These are phyloP conservation scores for Rhinichthys klamathensis DNA, from an alignment of 2,113 vertebrate species.

Conservation along the genomic window DNA sequence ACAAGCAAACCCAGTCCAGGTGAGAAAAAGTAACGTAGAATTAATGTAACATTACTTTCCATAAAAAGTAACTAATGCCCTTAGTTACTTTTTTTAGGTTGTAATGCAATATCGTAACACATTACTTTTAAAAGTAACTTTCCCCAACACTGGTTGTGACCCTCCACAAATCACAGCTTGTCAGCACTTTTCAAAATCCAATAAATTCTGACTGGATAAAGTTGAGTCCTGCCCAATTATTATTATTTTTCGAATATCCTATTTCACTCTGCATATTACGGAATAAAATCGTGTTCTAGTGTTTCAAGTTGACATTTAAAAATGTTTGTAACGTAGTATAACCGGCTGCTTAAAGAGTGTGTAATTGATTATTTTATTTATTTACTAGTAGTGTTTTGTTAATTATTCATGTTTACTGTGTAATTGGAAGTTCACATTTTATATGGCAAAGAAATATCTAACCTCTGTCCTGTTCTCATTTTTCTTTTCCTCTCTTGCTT, in stretches of 20 bases:
- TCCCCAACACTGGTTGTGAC: too few species aligned
- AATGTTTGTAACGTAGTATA: neutral
- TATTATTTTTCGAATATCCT: neutral
- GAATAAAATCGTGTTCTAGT: neutral
- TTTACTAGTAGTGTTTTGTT: neutral
- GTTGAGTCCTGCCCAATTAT: neutral
- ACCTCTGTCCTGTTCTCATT: neutral
- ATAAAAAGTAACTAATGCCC: too few species aligned
- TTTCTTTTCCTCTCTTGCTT: neutral
- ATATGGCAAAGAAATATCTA: neutral
- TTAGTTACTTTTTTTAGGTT: too few species aligned
- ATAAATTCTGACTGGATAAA: neutral
- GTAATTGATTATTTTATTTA: conserved; percentile 21
- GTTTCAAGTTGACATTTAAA: neutral
- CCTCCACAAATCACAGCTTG: neutral
- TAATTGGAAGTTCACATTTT: neutral
- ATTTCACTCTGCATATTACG: neutral
- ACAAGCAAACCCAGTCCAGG: too few species aligned
- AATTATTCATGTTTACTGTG: neutral
- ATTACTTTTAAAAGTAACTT: too few species aligned
- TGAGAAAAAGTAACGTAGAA: too few species aligned
- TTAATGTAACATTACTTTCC: too few species aligned
- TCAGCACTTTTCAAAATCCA: neutral
- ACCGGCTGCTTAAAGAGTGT: conserved; percentile 14
- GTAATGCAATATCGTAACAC: too few species aligned